These are phyloP conservation scores for Norana najaformis DNA, from an alignment of 2,888 invertebrate genomes.

Conservation along the genomic window DNA sequence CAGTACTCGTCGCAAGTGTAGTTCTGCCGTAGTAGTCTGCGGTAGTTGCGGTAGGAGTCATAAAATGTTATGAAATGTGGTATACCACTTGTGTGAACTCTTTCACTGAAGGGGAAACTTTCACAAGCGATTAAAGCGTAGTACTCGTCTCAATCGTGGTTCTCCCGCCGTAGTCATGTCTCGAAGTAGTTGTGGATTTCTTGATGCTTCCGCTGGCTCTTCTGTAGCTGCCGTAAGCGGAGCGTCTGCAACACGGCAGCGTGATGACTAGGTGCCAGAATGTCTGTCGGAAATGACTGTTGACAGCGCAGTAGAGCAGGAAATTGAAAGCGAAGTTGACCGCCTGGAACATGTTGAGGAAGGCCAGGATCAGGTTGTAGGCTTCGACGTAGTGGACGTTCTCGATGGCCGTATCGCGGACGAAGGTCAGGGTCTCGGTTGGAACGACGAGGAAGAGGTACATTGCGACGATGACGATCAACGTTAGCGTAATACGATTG, in stretches of 20 bases:
- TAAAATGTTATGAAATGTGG: background rate
- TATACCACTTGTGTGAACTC: background rate
- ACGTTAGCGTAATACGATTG: slow-evolving; percentile 25
- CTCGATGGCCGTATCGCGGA: background rate
- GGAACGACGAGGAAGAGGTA: slow-evolving; percentile 27
- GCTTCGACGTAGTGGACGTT: background rate
- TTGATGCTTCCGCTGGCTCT: background rate
- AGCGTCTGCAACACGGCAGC: background rate
- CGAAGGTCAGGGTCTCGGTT: slow-evolving; percentile 25
- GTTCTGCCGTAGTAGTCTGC: background rate
- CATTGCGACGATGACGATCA: slow-evolving; percentile 27
- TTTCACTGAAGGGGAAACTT: background rate
- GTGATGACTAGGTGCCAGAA: background rate
- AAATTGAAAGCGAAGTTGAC: slow-evolving; percentile 77
- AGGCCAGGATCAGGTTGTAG: slow-evolving; percentile 23
- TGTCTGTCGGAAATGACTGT: slow-evolving; percentile 72
- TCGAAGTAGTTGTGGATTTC: background rate
- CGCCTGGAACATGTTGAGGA: slow-evolving; percentile 71
- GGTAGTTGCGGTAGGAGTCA: background rate
- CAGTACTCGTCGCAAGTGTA: too few species aligned
- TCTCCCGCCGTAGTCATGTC: background rate
- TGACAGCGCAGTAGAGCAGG: slow-evolving; percentile 77
- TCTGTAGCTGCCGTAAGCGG: background rate
- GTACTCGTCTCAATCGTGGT: background rate
- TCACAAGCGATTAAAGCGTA: background rate